Base-by-base conservation (phyloP, 2,888 invertebrate species). In the Pollenia amentaria region DNA sequence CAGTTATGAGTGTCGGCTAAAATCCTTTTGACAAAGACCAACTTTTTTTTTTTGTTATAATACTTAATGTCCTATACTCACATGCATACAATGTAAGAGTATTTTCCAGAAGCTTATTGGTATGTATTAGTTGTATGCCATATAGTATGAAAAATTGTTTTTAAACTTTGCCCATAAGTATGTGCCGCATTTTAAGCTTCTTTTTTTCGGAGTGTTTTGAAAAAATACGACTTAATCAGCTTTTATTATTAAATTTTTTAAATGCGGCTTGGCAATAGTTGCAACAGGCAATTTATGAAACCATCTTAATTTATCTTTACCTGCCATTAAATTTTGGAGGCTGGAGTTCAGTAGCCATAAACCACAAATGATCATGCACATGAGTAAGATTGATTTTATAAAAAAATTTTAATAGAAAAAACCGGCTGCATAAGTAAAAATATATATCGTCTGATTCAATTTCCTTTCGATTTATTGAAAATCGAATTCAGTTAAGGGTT, bases 1-100 rank as follows among this genome's bases (percentile, higher is more conserved):
- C 83, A 76, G 84, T 87, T 87, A 87, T 87, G 79, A 84, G 76
- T 75, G 75, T 79, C 80, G 79, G 79, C 80, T 72, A 62, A 83
- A 79, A 72, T 80, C 51, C 76, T 72, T 87, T 84, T 77, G 79
- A 76, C 86, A 84, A 87, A 72, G 84, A 73, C 82, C 42, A 85
- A 82, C 77, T 82, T 85, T 85, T 76, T 29, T 29, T 85, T 78
- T 10, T 51, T 16, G 70, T 42, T 55, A 69, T 60, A 60, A 18
- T 53, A 18, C 57, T 14, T 21, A 42, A 38, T n/a, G 16, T 69
- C 11, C 21, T 42, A 64, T 48, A 40, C 11, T 1, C 9, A 70
- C n/a, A 38, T 10, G 53, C 40, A 85, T 29, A 21, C 42, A 73
- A 65, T 51, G 11, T 40, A 40, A 64, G 2, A 16, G 40, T 1